Evolutionary conservation across 2,113 vertebrate species (phyloP), one percentile per base, ranked within the genome.

Genomic region (Charadrius vociferus): DNA sequence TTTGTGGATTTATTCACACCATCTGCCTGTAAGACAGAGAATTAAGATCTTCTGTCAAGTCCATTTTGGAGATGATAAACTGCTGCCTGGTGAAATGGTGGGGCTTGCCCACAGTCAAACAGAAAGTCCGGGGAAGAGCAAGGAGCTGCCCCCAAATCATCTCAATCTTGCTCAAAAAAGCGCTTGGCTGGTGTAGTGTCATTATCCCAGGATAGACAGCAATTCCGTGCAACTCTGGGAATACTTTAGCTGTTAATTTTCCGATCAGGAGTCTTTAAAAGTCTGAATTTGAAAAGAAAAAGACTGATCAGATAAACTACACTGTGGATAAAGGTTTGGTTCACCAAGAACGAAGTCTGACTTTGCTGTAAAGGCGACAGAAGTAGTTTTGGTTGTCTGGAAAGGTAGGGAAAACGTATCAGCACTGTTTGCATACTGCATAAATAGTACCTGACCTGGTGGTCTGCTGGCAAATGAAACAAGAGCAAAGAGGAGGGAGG

Each of bases 81-180:
- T 36, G 34, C n/a, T 92, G 56, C 43, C 55, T 29, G 47, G 47
- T 83, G 55, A 91, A 95, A n/a, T 45, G 21, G 56, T 91, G 73
- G 88, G 80, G 62, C 61, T 91, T 95, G 39, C 95, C 89, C 93
- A 91, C 73, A 96, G 86, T 91, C 94, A 95, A 95, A 86, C 9
- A 96, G 80, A 94, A 91, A 92, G 59, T 90, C 71, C 59, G 70
- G 17, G 43, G 65, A 81, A 75, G 39, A 58, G 23, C 21, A 52
- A 85, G 49, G 10, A 89, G 11, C 36, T 91, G 34, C 8, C 81
- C 63, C 43, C 36, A 89, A 63, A 70, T 65, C 43, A n/a, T 87
- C 83, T 94, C 30, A 53, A 3, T 67, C 36, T 84, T 71, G 15
- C 27, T 68, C 1, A 1, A 61, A 71, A 85, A 37, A 32, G 5